Evolutionary conservation across 2,113 vertebrate genomes (phyloP).

Genomic region (Cathartes aura): DNA sequence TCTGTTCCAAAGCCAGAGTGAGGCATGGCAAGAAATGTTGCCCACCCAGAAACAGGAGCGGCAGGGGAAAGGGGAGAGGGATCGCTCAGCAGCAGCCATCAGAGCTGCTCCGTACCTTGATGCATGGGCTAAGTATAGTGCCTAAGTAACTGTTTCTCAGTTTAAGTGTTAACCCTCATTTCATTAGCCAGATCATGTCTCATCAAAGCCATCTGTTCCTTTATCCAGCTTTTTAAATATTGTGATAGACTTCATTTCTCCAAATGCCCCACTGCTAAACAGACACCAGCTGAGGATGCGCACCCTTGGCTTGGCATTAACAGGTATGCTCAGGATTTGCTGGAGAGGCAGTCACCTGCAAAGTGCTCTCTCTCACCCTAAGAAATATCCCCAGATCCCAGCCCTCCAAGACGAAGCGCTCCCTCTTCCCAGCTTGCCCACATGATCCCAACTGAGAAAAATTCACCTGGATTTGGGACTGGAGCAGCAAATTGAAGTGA

Average conservation of each 20-base stretch:
- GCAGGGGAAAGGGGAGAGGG: accelerated
- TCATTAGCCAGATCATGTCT: neutral
- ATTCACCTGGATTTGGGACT: neutral
- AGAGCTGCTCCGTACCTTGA: neutral
- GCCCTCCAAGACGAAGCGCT: neutral
- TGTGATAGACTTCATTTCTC: neutral
- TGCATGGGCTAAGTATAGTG: neutral
- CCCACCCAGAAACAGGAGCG: neutral
- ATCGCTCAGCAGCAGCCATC: neutral
- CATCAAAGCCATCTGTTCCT: slow-evolving; percentile 18
- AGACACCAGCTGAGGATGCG: neutral
- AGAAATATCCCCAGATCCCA: neutral
- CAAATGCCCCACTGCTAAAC: neutral
- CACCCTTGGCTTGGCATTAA: neutral
- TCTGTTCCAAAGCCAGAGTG: neutral
- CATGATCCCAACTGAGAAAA: neutral
- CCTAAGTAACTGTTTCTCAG: neutral
- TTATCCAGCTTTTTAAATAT: neutral
- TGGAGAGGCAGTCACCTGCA: neutral
- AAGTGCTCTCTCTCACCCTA: neutral
- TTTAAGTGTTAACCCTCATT: neutral
- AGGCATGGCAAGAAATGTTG: neutral
- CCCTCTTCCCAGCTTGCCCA: neutral
- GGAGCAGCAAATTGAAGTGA: neutral
- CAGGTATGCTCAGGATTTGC: neutral